Evolutionary conservation across 1,140 invertebrate genomes (phyloP).

Genomic region (Panagrolaimus sp.): DNA sequence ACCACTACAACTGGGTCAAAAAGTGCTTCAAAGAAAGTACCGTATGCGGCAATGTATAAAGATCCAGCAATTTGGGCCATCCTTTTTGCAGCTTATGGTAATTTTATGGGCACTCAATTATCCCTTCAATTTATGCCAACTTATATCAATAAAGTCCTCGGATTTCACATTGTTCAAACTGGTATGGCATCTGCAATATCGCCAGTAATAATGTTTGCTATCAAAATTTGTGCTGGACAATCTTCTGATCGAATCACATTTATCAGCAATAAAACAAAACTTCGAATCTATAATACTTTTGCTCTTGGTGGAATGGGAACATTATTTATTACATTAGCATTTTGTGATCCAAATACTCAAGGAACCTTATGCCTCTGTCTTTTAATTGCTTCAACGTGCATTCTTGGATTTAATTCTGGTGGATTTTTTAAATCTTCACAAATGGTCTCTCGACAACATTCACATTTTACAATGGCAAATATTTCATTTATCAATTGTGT

Average conservation of each 20-base stretch:
- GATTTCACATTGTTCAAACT: conserved; percentile 46
- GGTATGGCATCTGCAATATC: conserved; percentile 46
- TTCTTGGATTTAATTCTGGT: conserved; percentile 46
- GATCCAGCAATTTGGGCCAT: conserved; percentile 44
- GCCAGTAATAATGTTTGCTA: conserved; percentile 50
- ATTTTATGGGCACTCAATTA: conserved; percentile 43
- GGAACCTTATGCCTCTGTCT: conserved; percentile 22
- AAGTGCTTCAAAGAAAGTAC: conserved; percentile 37
- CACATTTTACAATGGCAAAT: conserved; percentile 54
- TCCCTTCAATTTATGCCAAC: conserved; percentile 43
- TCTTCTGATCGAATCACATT: conserved; percentile 37
- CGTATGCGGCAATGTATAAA: conserved; percentile 33
- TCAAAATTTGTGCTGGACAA: conserved; percentile 48
- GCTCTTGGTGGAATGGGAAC: conserved; percentile 47
- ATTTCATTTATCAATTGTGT: conserved; percentile 56
- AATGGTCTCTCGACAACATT: conserved; percentile 54
- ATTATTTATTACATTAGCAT: conserved; percentile 46
- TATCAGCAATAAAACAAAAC: conserved; percentile 35
- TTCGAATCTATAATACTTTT: conserved; percentile 46
- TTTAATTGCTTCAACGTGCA: conserved; percentile 40
- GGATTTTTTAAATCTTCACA: conserved; percentile 48
- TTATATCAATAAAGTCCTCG: conserved; percentile 37
- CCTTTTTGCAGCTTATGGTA: conserved; percentile 46
- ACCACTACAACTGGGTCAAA: conserved; percentile 30
- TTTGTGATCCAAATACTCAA: conserved; percentile 32